Percentiles rank a stretch among this genome's conserved stretches.
These are phyloP conservation scores for Characodon lateralis DNA, from an alignment of 2,797 vertebrate genomes.

Conservation along the genomic window DNA sequence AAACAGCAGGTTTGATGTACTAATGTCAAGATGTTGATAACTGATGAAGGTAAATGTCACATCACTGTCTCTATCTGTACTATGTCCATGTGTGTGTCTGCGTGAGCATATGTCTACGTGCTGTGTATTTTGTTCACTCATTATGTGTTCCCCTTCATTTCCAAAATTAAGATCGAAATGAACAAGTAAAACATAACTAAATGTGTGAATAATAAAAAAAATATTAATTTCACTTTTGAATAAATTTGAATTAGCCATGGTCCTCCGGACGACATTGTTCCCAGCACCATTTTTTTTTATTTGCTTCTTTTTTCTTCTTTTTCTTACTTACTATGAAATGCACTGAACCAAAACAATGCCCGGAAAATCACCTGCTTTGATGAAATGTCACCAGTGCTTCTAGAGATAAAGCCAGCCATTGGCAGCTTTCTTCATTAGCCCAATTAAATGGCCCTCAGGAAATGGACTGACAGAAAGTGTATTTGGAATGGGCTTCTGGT, in stretches of 20 bases:
- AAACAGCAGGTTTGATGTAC: conserved; percentile 73
- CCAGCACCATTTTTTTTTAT: conserved; percentile 18
- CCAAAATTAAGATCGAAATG: conserved; percentile 13
- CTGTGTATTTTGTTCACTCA: conserved; percentile 16
- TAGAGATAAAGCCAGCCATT: conserved; percentile 75
- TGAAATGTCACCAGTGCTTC: conserved; percentile 73
- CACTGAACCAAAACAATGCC: conserved; percentile 56
- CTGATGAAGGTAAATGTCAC: conserved; percentile 78
- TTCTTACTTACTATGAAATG: conserved; percentile 29
- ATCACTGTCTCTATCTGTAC: conserved; percentile 61
- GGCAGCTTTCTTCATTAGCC: conserved; percentile 81
- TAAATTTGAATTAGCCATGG: conserved; percentile 33
- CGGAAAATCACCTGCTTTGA: conserved; percentile 68
- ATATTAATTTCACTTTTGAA: conserved; percentile 33
- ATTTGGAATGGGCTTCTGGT: conserved; percentile 72
- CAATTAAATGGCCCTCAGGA: conserved; percentile 82
- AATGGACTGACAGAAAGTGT: conserved; percentile 69
- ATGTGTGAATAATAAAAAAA: conserved; percentile 21
- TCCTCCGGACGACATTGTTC: conserved; percentile 20
- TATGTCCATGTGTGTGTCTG: conserved; percentile 22
- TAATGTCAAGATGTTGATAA: conserved; percentile 75
- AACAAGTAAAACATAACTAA: conserved; percentile 25
- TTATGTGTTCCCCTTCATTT: conserved; percentile 17
- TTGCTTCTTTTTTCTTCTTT: conserved; percentile 13
- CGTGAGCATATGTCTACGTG: conserved; percentile 24